These are phyloP conservation scores for Ctena decussata DNA, from an alignment of 2,888 invertebrate genomes.

Conservation along the genomic window DNA sequence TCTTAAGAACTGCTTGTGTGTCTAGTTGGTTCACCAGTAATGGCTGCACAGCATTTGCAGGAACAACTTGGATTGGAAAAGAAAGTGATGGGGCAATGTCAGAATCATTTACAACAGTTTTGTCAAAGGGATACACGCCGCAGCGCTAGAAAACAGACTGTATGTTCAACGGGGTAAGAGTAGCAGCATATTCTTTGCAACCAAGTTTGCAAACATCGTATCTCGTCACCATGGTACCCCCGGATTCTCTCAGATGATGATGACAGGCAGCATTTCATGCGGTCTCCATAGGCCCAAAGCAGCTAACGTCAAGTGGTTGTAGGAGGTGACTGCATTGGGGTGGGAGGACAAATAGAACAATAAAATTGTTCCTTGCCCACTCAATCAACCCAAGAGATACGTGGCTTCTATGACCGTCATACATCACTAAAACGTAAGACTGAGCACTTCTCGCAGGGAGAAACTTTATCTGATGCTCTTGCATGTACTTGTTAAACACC, in stretches of 20 bases:
- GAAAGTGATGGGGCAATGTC: slow-evolving; percentile 1
- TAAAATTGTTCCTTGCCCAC: neutral
- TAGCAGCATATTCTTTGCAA: slow-evolving; percentile 24
- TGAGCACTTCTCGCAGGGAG: neutral
- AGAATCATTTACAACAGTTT: neutral
- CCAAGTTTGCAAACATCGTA: slow-evolving; percentile 32
- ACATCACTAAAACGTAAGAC: too few relatives aligned
- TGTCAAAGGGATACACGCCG: slow-evolving; percentile 23
- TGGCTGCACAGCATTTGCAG: neutral
- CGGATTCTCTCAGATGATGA: slow-evolving; percentile 19
- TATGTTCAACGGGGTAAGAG: slow-evolving; percentile 19
- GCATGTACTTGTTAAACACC: slow-evolving; percentile 28
- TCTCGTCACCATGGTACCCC: slow-evolving; percentile 21
- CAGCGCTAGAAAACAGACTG: slow-evolving; percentile 16
- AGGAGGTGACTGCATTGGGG: slow-evolving; percentile 46
- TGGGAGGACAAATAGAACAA: slow-evolving; percentile 45
- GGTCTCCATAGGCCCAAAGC: slow-evolving; percentile 29
- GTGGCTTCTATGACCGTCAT: too few relatives aligned
- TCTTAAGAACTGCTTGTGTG: too few relatives aligned
- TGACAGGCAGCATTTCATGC: slow-evolving; percentile 27
- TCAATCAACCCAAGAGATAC: too few relatives aligned
- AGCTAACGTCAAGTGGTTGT: slow-evolving; percentile 44
- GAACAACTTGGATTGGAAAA: neutral
- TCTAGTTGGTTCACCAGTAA: too few relatives aligned
- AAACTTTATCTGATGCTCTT: slow-evolving; percentile 29